Evolutionary conservation across 2,113 vertebrate species (phyloP), one percentile per base, ranked within the genome.

Genomic region (Dinomys branickii): DNA sequence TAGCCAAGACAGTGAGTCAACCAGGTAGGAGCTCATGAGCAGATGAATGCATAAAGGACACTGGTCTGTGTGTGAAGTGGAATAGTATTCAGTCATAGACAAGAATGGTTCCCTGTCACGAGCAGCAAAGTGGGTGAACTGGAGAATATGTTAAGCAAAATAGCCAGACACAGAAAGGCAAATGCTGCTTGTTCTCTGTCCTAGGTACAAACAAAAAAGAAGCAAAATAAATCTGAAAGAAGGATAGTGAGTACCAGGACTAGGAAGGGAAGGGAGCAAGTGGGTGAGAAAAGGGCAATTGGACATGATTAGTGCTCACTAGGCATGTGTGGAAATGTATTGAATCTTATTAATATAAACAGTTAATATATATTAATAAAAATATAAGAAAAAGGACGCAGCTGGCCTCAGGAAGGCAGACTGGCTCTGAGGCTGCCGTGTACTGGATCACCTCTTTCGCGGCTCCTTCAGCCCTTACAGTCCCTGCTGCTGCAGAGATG

Each of bases 361-460:
- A 75, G 16, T 75, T 75, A 44, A 44, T 44, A 26, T 59, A 24
- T 59, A 35, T 80, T 52, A 80, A 33, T 80, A 33, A 33, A 80
- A 80, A 52, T 50, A n/a, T n/a, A n/a, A 52, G 35, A 38, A 9
- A 16, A 30, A 54, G 47, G 28, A 47, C 22, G 19, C 65, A 41
- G 5, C 41, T 1, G 3, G 63, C 7, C 58, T 50, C 44, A 35
- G 28, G 13, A 50, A n/a, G 35, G 44, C 52, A 26, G 73, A 10
- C 28, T 20, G 5, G 0, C 47, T 1, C 0, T 11, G 85, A 41
- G 19, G 65, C 44, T 5, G 13, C 59, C 47, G 0, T 59, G 30
- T 5, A 33, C 12, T 47, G 5, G 24, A 30, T 30, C 24, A 4
- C 41, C 6, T 77, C 41, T 47, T 16, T 77, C 73, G 47, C 9